Conservation (phyloP, 2,888 invertebrate species). For the Tromatobia lineatoria region DNA sequence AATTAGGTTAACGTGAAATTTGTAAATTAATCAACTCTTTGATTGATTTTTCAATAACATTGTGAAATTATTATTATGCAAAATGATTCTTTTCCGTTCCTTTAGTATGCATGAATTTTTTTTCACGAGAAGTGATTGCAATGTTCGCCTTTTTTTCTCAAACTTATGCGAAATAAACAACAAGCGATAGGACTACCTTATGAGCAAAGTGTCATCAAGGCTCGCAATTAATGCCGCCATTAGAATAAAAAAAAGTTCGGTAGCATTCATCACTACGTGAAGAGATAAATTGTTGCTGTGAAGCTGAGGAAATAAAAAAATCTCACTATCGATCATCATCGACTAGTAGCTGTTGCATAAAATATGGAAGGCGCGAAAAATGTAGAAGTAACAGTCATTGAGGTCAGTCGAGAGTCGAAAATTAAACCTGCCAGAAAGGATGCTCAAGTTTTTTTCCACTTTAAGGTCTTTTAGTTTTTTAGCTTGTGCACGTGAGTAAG, state of each 20-base stretch:
- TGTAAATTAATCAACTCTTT: no score
- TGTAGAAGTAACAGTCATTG: neutral
- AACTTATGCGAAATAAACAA: no score
- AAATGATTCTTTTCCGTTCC: no score
- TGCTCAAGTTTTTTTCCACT: neutral
- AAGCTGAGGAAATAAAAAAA: neutral
- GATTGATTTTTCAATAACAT: no score
- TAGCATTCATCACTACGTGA: neutral
- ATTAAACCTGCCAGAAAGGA: neutral
- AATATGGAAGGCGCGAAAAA: neutral
- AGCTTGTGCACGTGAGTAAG: neutral
- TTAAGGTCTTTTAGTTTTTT: neutral
- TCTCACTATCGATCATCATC: neutral
- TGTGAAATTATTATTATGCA: no score
- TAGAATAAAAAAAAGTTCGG: neutral
- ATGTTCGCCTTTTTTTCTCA: no score
- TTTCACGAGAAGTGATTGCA: no score
- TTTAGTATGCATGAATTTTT: no score
- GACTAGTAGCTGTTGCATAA: neutral
- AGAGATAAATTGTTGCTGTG: neutral
- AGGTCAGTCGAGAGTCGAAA: neutral
- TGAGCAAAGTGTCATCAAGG: neutral
- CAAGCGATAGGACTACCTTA: no score
- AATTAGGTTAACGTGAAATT: no score
- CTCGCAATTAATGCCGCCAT: neutral